Conservation (phyloP, 2,113 vertebrate genomes). For the Leuciscus idus region DNA sequence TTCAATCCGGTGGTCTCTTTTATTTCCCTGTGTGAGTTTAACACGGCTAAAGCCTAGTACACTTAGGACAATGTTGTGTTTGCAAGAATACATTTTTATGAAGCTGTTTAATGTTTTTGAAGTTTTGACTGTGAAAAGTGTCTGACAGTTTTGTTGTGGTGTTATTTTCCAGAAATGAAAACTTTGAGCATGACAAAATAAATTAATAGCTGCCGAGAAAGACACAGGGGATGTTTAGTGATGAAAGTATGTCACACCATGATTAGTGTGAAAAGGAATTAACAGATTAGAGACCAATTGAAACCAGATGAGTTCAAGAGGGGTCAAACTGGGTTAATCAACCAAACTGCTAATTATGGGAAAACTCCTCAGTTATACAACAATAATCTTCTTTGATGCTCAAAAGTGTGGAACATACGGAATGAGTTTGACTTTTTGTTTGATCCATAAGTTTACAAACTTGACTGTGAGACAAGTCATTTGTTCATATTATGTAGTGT, state of each 20-base stretch:
- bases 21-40: conserved; percentile 15
- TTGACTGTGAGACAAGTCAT: neutral
- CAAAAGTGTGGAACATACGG: neutral
- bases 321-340: neutral
- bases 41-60: neutral
- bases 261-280: neutral
- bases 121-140: neutral
- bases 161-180: neutral
- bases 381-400: neutral
- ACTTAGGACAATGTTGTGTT: neutral
- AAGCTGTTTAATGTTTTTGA: neutral
- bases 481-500: neutral
- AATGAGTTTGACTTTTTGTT: neutral
- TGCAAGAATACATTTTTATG: conserved; percentile 19
- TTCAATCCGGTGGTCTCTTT: neutral
- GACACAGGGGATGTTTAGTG: neutral
- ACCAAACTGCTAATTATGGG: neutral
- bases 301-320: conserved; percentile 1
- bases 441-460: neutral
- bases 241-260: conserved; percentile 2
- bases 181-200: neutral
- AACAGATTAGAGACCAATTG: neutral
- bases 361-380: neutral
- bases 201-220: neutral
- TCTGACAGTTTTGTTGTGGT: neutral